A percentile compares a stretch with the other conserved stretches of the same genome.
Evolutionary conservation across 1,140 invertebrate genomes (phyloP).

Genomic region (Caenorhabditis tropicalis): DNA sequence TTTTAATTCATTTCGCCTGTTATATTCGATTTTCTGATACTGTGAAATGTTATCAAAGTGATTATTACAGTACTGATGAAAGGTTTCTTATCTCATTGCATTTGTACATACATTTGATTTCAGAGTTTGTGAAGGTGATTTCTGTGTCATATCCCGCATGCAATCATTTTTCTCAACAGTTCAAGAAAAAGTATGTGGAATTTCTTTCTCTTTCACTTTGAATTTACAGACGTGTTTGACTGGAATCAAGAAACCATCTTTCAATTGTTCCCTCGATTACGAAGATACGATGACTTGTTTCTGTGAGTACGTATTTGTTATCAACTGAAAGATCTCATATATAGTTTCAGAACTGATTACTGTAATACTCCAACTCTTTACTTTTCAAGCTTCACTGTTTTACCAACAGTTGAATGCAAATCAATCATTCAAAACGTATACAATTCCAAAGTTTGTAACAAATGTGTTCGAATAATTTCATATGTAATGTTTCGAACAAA

Average conservation of each 20-base stretch:
- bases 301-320: background rate
- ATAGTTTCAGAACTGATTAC: background rate
- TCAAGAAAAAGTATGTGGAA: too few relatives aligned
- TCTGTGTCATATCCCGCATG: background rate
- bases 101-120: background rate
- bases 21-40: background rate
- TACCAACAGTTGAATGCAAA: background rate
- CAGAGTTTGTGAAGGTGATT: background rate
- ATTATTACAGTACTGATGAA: background rate
- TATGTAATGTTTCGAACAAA: too few relatives aligned
- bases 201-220: background rate
- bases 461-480: background rate
- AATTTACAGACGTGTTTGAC: background rate
- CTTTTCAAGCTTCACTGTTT: background rate
- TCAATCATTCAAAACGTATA: background rate
- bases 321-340: background rate
- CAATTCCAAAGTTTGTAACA: background rate
- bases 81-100: background rate
- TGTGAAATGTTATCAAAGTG: background rate
- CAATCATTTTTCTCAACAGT: background rate
- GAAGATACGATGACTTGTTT: background rate
- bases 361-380: background rate
- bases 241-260: background rate
- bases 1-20: too few relatives aligned
- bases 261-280: background rate